Conservation (phyloP, 2,888 invertebrate genomes). For the Drosophila nr. perissopoda region DNA sequence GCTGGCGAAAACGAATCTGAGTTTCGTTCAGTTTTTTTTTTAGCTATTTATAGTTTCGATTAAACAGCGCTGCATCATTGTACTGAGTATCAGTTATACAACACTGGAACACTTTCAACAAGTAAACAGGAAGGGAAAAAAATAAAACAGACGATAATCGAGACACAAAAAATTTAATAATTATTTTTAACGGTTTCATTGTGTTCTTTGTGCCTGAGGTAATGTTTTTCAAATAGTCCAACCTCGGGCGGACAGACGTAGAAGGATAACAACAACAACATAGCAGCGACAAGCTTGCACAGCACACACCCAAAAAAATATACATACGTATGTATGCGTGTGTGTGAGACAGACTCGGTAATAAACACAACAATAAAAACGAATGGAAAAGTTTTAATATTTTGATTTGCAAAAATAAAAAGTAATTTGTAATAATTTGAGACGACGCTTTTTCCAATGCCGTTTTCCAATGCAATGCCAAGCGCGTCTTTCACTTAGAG, state of each 20-base stretch:
- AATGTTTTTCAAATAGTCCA: not conserved
- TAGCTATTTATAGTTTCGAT: conserved; percentile 16
- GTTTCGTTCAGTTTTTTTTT: conserved; percentile 14
- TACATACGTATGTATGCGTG: conserved; percentile 18
- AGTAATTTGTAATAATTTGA: not conserved
- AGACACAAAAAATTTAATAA: conserved; percentile 15
- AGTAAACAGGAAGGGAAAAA: conserved; percentile 49
- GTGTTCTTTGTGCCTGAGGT: conserved; percentile 22
- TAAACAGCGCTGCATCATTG: conserved; percentile 14
- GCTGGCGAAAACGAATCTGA: not conserved
- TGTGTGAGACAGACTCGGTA: conserved; percentile 43
- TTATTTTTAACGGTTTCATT: conserved; percentile 15
- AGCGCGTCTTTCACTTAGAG: conserved; percentile 22
- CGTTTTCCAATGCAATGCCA: not conserved
- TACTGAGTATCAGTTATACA: conserved; percentile 16
- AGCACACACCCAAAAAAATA: conserved; percentile 66
- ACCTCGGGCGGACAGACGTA: conserved; percentile 5
- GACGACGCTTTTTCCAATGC: not conserved
- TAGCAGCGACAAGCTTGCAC: conserved; percentile 42
- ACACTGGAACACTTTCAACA: conserved; percentile 50
- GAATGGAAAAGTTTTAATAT: conserved; percentile 43
- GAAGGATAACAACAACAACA: conserved; percentile 11
- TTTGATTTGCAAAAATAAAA: conserved; percentile 27
- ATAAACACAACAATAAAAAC: conserved; percentile 61
- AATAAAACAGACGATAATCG: conserved; percentile 28